phyloP scores from a whole-genome alignment of 2,113 vertebrate species.

The Eulacestoma nigropectus region DNA sequence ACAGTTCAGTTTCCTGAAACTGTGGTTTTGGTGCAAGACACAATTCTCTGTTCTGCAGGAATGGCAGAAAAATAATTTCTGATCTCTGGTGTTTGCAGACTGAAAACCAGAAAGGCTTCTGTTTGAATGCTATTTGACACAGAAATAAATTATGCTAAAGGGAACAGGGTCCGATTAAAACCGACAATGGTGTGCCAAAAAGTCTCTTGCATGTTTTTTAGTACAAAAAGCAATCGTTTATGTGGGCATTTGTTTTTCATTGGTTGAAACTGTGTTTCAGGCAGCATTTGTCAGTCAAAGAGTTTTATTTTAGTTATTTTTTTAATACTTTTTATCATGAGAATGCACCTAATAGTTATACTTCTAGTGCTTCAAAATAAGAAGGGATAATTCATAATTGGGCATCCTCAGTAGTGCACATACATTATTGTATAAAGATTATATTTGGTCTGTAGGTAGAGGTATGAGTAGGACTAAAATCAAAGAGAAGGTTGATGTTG shows the following conservation, averaged over 20 bases:
- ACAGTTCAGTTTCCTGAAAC: not conserved
- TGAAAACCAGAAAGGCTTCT: not conserved
- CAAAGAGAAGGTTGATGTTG: not conserved
- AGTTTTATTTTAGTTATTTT: not conserved
- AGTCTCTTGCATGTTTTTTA: not conserved
- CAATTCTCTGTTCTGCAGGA: not conserved
- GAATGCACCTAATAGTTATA: not conserved
- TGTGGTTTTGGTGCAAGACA: not conserved
- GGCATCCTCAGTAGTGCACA: not conserved
- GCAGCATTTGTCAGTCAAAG: not conserved
- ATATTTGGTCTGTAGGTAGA: not conserved
- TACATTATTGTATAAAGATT: not conserved
- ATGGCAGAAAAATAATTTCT: not conserved
- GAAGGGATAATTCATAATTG: not conserved
- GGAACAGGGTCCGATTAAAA: not conserved
- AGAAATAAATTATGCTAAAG: not conserved
- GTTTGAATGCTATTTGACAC: not conserved
- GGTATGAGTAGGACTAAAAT: not conserved
- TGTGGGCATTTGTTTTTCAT: not conserved
- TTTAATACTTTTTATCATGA: not conserved
- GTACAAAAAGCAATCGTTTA: not conserved
- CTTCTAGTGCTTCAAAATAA: not conserved
- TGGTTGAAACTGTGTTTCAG: not conserved
- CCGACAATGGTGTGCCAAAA: not conserved
- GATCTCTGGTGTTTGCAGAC: not conserved